These are phyloP conservation scores for Leucosticte australis DNA, from an alignment of 2,113 vertebrate species.

Conservation along the genomic window DNA sequence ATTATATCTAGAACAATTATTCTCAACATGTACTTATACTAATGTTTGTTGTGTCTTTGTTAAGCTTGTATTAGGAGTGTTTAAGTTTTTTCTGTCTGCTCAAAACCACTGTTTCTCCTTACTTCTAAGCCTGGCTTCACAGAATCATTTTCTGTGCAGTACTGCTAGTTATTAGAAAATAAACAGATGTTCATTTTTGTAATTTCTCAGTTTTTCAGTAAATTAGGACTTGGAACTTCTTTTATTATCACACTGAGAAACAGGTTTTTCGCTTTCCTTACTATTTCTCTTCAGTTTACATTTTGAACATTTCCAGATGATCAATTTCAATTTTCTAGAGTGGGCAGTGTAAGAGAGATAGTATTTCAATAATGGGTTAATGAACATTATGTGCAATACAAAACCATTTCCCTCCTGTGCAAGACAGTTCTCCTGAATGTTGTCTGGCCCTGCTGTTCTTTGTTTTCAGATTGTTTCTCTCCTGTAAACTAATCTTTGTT, in stretches of 20 bases:
- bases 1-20: not conserved
- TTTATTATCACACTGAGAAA: not conserved
- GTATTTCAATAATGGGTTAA: not conserved
- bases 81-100: not conserved
- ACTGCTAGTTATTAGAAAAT: not conserved
- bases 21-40: not conserved
- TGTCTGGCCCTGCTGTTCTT: not conserved
- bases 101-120: not conserved
- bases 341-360: not conserved
- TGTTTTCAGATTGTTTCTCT: not conserved
- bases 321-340: not conserved
- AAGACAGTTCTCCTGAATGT: not conserved
- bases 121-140: not conserved
- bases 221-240: not conserved
- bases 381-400: not conserved
- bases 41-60: not conserved
- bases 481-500: not conserved
- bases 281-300: not conserved
- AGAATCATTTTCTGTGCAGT: not conserved
- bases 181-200: not conserved
- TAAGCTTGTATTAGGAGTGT: not conserved
- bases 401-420: not conserved
- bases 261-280: not conserved
- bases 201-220: not conserved
- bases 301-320: not conserved